Conservation (phyloP, 2,797 vertebrate genomes). For the Crocodylus rhombifer region DNA sequence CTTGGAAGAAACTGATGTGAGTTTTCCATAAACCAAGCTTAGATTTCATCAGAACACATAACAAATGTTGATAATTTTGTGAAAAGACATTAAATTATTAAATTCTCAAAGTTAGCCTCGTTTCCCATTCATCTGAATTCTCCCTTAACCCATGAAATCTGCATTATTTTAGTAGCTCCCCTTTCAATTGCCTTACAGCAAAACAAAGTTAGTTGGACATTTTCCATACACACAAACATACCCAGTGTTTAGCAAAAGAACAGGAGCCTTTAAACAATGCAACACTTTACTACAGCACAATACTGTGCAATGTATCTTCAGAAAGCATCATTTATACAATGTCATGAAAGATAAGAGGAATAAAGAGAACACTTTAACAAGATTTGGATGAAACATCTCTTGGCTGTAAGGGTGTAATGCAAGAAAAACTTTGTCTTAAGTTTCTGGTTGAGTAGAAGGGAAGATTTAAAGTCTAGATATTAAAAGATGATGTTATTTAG, state of each 20-base stretch:
- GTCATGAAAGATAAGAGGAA: neutral
- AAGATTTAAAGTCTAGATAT: neutral
- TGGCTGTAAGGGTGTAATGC: neutral
- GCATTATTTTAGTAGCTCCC: neutral
- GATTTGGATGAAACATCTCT: neutral
- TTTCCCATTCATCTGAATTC: neutral
- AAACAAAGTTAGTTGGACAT: neutral
- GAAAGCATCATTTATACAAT: neutral
- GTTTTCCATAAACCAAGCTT: accelerated
- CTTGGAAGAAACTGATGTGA: neutral
- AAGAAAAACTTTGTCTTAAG: neutral
- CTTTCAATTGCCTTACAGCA: accelerated
- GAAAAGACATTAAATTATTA: neutral
- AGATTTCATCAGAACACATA: neutral
- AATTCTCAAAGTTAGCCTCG: neutral
- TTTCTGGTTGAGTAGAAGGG: neutral
- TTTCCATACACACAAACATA: neutral
- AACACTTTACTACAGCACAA: neutral
- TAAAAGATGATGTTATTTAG: no score
- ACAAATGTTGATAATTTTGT: neutral
- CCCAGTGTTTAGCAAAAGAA: neutral
- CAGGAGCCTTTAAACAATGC: neutral
- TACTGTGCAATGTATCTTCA: neutral
- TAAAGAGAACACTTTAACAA: neutral
- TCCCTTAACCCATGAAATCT: accelerated